Conservation (phyloP, 2,797 vertebrate genomes). For the Sus cebifrons region DNA sequence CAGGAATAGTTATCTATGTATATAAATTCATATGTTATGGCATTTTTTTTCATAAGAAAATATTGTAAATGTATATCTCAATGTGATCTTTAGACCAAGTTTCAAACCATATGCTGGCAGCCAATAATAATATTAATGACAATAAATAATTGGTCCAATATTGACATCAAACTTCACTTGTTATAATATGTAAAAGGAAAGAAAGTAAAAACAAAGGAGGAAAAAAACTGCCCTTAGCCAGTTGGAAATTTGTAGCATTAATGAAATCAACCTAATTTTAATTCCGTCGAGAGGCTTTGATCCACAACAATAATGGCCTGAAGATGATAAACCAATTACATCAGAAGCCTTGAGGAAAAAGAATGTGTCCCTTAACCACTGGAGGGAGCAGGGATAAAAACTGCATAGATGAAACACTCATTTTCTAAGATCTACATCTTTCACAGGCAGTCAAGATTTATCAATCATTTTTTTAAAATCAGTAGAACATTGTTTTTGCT, state of each 20-base stretch:
- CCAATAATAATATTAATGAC: neutral
- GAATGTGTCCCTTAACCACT: neutral
- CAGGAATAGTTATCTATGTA: neutral
- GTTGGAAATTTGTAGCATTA: neutral
- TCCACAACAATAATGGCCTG: neutral
- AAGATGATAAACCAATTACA: neutral
- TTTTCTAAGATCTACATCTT: neutral
- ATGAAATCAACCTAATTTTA: slow-evolving; percentile 19
- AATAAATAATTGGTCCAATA: neutral
- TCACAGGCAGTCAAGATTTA: slow-evolving; percentile 3
- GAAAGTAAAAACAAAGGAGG: neutral
- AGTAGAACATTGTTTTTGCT: neutral
- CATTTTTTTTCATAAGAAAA: neutral
- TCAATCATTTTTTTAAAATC: slow-evolving; percentile 8
- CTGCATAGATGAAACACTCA: neutral
- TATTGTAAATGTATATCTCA: neutral
- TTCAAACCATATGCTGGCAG: neutral
- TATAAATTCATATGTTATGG: neutral
- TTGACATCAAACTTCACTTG: neutral
- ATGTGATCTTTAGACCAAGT: neutral
- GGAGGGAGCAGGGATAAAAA: neutral
- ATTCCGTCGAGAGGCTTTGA: neutral
- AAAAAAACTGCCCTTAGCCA: neutral
- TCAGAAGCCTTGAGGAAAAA: neutral
- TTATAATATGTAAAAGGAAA: neutral